phyloP scores from a whole-genome alignment of 2,113 vertebrate genomes.

The Trichechus manatus region DNA sequence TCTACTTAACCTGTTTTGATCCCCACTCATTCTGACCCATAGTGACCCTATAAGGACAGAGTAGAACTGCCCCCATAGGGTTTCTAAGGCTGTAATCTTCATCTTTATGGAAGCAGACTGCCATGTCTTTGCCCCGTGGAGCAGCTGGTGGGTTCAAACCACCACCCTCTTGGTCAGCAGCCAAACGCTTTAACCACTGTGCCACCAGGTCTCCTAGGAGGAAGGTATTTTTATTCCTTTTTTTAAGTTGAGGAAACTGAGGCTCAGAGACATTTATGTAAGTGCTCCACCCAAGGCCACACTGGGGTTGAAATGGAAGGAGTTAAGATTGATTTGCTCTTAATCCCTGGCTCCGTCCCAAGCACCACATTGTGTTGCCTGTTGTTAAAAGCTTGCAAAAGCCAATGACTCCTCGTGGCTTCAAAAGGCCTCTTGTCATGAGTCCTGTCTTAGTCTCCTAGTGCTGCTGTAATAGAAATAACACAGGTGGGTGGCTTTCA shows the following conservation, averaged over 20 bases:
- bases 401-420: background rate
- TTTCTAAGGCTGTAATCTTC: no score
- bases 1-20: background rate
- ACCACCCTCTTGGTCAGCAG: no score
- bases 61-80: no score
- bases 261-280: background rate
- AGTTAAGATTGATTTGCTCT: background rate
- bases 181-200: no score
- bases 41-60: no score
- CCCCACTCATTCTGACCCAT: no score
- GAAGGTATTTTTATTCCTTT: background rate
- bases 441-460: background rate
- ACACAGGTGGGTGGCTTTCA: background rate
- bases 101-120: no score
- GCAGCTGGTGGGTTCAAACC: no score
- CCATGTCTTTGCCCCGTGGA: no score
- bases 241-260: background rate
- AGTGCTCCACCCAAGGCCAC: background rate
- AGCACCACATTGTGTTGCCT: background rate
- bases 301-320: background rate
- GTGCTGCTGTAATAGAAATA: background rate
- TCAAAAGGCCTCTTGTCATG: background rate
- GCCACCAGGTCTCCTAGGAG: background rate
- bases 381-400: background rate
- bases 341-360: background rate